Percentiles rank a stretch among this genome's conserved stretches.
These are phyloP conservation scores for Hemiprocne comata DNA, from an alignment of 2,113 vertebrate genomes.

Conservation along the genomic window DNA sequence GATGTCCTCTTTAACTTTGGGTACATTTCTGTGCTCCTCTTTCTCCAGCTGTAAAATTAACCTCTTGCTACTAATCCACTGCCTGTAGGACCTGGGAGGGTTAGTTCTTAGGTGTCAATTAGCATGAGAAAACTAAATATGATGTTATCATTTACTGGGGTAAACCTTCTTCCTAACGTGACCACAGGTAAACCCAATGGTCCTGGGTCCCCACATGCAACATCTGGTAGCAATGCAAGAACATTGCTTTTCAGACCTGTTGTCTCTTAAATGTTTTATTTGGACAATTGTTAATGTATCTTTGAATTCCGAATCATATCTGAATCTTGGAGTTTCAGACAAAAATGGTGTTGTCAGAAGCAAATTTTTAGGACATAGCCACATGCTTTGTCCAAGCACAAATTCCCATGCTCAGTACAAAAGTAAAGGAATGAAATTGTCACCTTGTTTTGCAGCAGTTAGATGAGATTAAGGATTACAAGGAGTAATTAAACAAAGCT, in stretches of 20 bases:
- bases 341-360: background rate
- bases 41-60: background rate
- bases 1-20: background rate
- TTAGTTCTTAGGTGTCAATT: background rate
- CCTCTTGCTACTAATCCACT: background rate
- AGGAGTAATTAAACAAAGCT: too few species aligned
- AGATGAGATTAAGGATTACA: too few species aligned
- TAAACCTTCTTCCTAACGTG: background rate
- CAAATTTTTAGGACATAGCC: background rate
- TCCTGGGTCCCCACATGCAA: accelerated
- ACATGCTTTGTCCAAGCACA: background rate
- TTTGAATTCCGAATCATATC: background rate
- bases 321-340: background rate
- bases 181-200: background rate
- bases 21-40: accelerated
- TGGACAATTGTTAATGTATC: background rate
- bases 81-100: background rate
- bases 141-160: background rate
- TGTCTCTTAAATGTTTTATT: background rate
- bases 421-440: background rate
- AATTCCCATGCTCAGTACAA: background rate
- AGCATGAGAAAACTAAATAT: background rate
- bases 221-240: background rate
- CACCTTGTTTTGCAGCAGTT: background rate
- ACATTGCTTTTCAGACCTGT: background rate